These are phyloP conservation scores for Diplodus puntazzo DNA, from an alignment of 2,797 vertebrate species.

Conservation along the genomic window DNA sequence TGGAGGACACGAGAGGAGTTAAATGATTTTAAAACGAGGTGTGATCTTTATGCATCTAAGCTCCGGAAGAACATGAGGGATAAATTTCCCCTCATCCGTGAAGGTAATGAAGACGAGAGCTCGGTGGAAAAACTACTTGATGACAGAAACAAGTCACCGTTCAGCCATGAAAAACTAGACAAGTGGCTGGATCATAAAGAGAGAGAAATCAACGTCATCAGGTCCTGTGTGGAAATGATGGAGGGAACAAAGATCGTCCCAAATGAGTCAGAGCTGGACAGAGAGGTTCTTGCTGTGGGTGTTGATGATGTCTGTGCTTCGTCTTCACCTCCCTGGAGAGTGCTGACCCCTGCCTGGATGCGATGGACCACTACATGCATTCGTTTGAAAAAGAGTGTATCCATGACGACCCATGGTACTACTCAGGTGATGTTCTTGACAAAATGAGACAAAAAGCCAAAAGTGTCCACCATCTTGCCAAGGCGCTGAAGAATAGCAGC, in stretches of 20 bases:
- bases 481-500: background rate
- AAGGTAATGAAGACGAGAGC: too few relatives aligned
- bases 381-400: accelerated
- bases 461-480: background rate
- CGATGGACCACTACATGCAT: constrained; percentile 6
- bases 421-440: accelerated
- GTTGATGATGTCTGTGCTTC: constrained; percentile 30
- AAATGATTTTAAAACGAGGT: constrained; percentile 23
- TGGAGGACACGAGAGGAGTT: background rate
- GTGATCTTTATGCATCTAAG: background rate
- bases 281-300: background rate
- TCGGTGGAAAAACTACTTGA: too few relatives aligned
- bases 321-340: constrained; percentile 44
- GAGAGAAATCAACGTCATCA: too few relatives aligned
- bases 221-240: too few relatives aligned
- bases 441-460: constrained; percentile 42
- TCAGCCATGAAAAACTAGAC: too few relatives aligned
- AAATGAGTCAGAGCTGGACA: too few relatives aligned
- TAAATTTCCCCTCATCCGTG: too few relatives aligned
- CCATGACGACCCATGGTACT: background rate
- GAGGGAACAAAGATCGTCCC: too few relatives aligned
- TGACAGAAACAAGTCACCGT: too few relatives aligned
- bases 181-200: too few relatives aligned
- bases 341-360: background rate
- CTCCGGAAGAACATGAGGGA: background rate